Evolutionary conservation across 2,113 vertebrate genomes (phyloP), one percentile per base, ranked within the genome.

Genomic region (Megaceryle maxima): DNA sequence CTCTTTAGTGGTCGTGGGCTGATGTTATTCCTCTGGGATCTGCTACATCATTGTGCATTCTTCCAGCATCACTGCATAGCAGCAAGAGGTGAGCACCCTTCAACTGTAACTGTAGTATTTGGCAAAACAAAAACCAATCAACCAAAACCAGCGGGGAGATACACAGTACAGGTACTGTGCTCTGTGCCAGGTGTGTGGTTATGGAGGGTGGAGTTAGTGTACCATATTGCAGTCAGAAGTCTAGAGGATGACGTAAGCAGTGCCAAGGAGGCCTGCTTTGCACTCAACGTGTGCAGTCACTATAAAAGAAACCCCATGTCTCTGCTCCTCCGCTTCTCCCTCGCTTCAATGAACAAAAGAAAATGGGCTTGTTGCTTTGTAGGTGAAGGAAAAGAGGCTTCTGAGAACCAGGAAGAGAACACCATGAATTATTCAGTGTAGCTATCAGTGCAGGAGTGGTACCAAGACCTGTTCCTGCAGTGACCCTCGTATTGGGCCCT

Each of bases 21-120:
- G 69, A 64, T 44, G 43, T 41, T 20, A 6, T 53, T n/a, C 25
- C 35, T 48, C 35, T 22, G 20, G 66, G 6, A 2, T 28, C 64
- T 11, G 3, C n/a, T n/a, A 3, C 57, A 3, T 7, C 16, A 1
- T 39, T 44, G 48, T 8, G 63, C 48, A 37, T 78, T 68, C 81
- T 62, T 39, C 72, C 73, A 28, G 79, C 59, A 13, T 26, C 0
- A 0, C 43, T 20, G n/a, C 19, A 1, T 0, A 1, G 1, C 46
- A 60, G 79, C 39, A 16, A 10, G 70, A 77, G 28, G 35, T 5
- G 6, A 89, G 57, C n/a, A 90, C 43, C 46, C 13, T 60, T 51
- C 21, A 25, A 21, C 63, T 64, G 0, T 10, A 57, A 57, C 63
- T 46, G 78, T 59, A 51, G 67, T 16, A 3, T 75, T 60, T 50